These are phyloP conservation scores for Ariolimax columbianus DNA, from an alignment of 2,888 invertebrate genomes.

Conservation along the genomic window DNA sequence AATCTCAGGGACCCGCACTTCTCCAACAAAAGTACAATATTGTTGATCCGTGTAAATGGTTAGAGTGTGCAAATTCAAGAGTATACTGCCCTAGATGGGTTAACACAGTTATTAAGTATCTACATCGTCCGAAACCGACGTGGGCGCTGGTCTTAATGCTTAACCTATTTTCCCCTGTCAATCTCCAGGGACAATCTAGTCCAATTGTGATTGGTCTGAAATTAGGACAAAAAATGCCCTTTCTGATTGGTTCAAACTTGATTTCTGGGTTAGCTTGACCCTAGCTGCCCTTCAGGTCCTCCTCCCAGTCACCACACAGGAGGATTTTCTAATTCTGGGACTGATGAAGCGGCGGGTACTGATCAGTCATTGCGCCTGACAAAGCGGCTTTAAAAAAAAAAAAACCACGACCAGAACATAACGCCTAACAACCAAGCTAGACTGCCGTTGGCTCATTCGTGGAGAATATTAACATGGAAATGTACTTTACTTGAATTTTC, in stretches of 20 bases:
- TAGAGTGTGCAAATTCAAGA: too few species aligned
- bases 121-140: neutral
- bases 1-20: too few species aligned
- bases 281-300: slow-evolving; percentile 16
- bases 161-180: slow-evolving; percentile 33
- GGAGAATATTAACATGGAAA: too few species aligned
- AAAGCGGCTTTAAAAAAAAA: too few species aligned
- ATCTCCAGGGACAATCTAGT: slow-evolving; percentile 42
- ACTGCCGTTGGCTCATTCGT: too few species aligned
- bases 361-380: too few species aligned
- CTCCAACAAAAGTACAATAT: neutral
- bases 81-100: too few species aligned
- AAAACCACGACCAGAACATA: too few species aligned
- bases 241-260: slow-evolving; percentile 36
- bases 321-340: neutral
- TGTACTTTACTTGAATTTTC: too few species aligned
- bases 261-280: slow-evolving; percentile 46
- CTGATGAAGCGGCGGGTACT: too few species aligned
- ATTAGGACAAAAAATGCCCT: slow-evolving; percentile 36
- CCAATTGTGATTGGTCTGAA: slow-evolving; percentile 43
- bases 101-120: neutral
- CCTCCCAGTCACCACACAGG: slow-evolving; percentile 7
- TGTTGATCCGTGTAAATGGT: neutral
- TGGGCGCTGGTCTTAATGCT: slow-evolving; percentile 27
- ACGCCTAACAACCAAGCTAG: too few species aligned